Base-by-base conservation (phyloP, 2,888 invertebrate species). In the Lepeophtheirus nordmannii region DNA sequence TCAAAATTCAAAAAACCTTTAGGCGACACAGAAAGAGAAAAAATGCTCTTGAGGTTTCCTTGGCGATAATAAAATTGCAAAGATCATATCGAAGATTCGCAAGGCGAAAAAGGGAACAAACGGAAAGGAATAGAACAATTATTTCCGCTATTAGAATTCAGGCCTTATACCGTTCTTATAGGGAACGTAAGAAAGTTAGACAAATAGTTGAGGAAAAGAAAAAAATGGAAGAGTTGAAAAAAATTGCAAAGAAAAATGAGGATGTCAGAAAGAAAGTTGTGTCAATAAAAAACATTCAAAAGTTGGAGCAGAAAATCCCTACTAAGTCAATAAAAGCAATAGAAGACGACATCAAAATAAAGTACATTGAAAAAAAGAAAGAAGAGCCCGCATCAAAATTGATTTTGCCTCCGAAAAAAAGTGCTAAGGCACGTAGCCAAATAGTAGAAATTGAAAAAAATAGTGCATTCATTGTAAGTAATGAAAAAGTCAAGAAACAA, bases 1-100 rank as follows among this genome's bases (percentile, higher is more conserved):
- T 65, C 58, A 65, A 58, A 58, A 65, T 65, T 38, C 65, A 65
- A 58, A 58, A 20, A 30, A 57, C 58, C 10, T 65, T 37, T 38
- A 65, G 58, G 58, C 23, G 40, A 1, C 56, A 58, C 58, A 14
- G 56, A 20, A 59, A 37, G 8, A 14, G 30, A 22, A 59, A 65
- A 23, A 38, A 65, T 14, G 38, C 20, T 1, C 14, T 9, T 7
- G 61, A 37, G 5, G 14, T 37, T 23, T 22, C 30, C 14, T 46
- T 14, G 53, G 53, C 53, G 3, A 46, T 46, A n/a, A 46, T 46
- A 14, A 46, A 46, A 46, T 5, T 46, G 5, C 53, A 46, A 17
- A 14, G 8, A 17, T 46, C 53, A 46, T 46, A 46, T 46, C 53
- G 53, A 46, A 46, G 53, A 46, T 46, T 46, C 8, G 53, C 53